Conservation (phyloP, 2,797 vertebrate species). For the Ctenopoma kingsleyae region DNA sequence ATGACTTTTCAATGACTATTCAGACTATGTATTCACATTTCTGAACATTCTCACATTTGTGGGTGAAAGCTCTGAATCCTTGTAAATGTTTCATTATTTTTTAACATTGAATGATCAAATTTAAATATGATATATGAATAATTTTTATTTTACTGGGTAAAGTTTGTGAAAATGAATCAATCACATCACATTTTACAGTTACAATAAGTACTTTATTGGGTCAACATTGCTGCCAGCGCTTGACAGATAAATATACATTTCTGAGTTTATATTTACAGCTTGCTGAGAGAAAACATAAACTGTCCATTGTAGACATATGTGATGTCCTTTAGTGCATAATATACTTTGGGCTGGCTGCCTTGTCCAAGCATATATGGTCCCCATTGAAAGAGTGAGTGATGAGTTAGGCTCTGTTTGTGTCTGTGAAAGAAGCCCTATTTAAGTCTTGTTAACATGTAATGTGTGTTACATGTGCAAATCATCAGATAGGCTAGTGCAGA, state of each 20-base stretch:
- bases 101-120: neutral
- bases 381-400: constrained; percentile 61
- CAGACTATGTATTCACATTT: neutral
- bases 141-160: neutral
- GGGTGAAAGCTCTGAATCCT: too few species aligned
- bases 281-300: constrained; percentile 59
- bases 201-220: constrained; percentile 81
- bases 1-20: too few species aligned
- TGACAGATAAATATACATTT: constrained; percentile 79
- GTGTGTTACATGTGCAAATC: constrained; percentile 64
- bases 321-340: constrained; percentile 59
- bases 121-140: neutral
- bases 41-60: neutral
- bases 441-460: constrained; percentile 57
- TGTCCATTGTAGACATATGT: constrained; percentile 51
- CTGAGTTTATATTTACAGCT: constrained; percentile 76
- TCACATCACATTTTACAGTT: constrained; percentile 44
- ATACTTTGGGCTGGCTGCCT: constrained; percentile 68
- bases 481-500: constrained; percentile 49
- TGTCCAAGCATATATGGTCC: constrained; percentile 65
- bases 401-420: constrained; percentile 47
- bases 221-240: constrained; percentile 65
- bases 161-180: constrained; percentile 9
- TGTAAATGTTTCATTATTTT: neutral
- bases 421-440: constrained; percentile 67